These are phyloP conservation scores for Brachyistius frenatus DNA, from an alignment of 2,113 vertebrate genomes.

Conservation along the genomic window DNA sequence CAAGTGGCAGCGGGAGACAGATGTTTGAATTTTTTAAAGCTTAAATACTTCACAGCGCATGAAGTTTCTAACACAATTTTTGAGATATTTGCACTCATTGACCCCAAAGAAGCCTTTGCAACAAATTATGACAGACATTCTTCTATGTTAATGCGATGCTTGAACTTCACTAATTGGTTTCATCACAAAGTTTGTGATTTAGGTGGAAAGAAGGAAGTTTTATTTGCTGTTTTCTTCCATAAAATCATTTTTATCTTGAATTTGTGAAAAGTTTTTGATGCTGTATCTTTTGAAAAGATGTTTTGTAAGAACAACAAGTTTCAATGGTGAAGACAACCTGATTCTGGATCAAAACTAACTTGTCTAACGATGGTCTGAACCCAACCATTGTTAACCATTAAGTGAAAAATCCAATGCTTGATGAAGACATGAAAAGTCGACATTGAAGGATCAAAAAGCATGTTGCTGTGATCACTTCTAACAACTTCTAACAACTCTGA, in stretches of 20 bases:
- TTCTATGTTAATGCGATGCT: slow-evolving; percentile 15
- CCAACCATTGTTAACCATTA: too few species aligned
- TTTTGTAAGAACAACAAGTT: not conserved
- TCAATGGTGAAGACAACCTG: too few species aligned
- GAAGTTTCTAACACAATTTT: slow-evolving; percentile 29
- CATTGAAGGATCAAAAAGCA: too few species aligned
- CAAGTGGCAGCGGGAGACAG: slow-evolving; percentile 48
- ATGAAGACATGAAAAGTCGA: too few species aligned
- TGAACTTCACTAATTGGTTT: slow-evolving; percentile 21
- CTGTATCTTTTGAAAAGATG: not conserved
- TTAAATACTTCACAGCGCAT: slow-evolving; percentile 33
- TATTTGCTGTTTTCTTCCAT: too few species aligned
- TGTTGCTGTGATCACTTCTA: too few species aligned
- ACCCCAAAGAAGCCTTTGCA: slow-evolving; percentile 27
- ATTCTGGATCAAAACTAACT: too few species aligned
- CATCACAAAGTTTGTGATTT: slow-evolving; percentile 18
- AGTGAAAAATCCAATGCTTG: too few species aligned
- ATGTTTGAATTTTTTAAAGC: slow-evolving; percentile 46
- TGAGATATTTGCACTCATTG: slow-evolving; percentile 32
- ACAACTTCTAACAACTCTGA: too few species aligned
- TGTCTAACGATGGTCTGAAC: too few species aligned
- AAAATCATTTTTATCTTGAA: too few species aligned
- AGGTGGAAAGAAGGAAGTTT: not conserved
- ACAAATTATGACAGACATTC: slow-evolving; percentile 8
- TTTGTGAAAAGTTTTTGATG: not conserved